Evolutionary conservation across 2,888 invertebrate genomes (phyloP), one percentile per base, ranked within the genome.

Genomic region (Coelogynopora nodosa): DNA sequence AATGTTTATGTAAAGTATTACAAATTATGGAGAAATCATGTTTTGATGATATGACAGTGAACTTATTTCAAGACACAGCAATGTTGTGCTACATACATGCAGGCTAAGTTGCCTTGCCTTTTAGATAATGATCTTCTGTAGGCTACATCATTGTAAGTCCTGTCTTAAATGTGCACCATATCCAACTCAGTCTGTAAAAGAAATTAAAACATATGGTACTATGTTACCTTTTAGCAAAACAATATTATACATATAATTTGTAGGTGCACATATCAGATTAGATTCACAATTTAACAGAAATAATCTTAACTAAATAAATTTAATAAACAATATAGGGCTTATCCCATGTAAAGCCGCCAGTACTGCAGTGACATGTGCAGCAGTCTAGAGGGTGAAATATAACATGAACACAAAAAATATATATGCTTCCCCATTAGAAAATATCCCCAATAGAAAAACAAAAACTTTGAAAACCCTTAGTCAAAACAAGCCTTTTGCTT

Each of bases 51-150:
- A n/a, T n/a, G n/a, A n/a, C n/a, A n/a, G n/a, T n/a, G n/a, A n/a
- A n/a, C n/a, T n/a, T n/a, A n/a, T n/a, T n/a, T n/a, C n/a, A n/a
- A n/a, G n/a, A n/a, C n/a, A n/a, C n/a, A n/a, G n/a, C n/a, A n/a
- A n/a, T n/a, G n/a, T n/a, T n/a, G n/a, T n/a, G n/a, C n/a, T n/a
- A 81, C 30, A 26, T 84, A 83, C 80, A 30, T 89, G 23, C 86
- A 84, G 67, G 49, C 87, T 67, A 89, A 87, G 86, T 84, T 88
- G 86, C 89, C 89, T n/a, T 82, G n/a, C n/a, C n/a, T 89, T 5
- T 74, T 82, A n/a, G n/a, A n/a, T 83, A 89, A 87, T 80, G n/a
- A 31, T 1, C 28, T 88, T 0, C 86, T 88, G 67, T 84, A 87
- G 30, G 49, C 18, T 80, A 26, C 27, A 13, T 74, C 74, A 74